Conservation (phyloP, 2,888 invertebrate species). For the Synanthedon myopaeformis region DNA sequence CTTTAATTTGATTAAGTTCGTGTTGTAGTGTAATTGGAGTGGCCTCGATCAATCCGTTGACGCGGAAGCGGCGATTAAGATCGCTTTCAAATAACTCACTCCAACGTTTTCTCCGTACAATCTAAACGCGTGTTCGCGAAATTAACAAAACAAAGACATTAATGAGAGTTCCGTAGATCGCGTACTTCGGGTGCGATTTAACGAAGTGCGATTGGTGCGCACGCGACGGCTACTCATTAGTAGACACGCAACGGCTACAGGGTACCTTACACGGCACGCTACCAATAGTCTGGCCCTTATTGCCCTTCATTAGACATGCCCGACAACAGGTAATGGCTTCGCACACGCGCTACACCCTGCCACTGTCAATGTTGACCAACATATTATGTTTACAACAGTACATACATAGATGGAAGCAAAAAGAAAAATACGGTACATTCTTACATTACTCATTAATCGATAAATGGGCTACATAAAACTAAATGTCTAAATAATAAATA, state of each 20-base stretch:
- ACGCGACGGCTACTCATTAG: slow-evolving; percentile 61
- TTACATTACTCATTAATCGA: too few species aligned
- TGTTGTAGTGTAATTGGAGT: neutral
- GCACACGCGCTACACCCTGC: slow-evolving; percentile 23
- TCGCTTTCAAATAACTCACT: slow-evolving; percentile 2
- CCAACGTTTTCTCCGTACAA: slow-evolving; percentile 4
- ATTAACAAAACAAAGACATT: slow-evolving; percentile 33
- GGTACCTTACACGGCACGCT: slow-evolving; percentile 16
- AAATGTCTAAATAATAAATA: too few species aligned
- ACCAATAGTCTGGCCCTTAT: slow-evolving; percentile 18
- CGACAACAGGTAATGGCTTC: slow-evolving; percentile 36
- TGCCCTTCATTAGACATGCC: slow-evolving; percentile 43
- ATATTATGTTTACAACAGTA: slow-evolving; percentile 5
- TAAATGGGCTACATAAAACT: too few species aligned
- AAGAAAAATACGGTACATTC: too few species aligned
- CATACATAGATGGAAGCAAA: too few species aligned
- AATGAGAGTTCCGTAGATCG: slow-evolving; percentile 20
- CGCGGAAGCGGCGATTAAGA: slow-evolving; percentile 1
- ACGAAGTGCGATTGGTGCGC: slow-evolving; percentile 49
- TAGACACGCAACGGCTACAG: slow-evolving; percentile 37
- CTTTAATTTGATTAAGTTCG: neutral
- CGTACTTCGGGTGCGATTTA: slow-evolving; percentile 50
- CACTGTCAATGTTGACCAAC: slow-evolving; percentile 3
- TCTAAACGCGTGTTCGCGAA: slow-evolving; percentile 21
- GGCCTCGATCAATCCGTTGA: neutral